Evolutionary conservation across 53 echinoderm and acorn worm genomes (phyloP).

Genomic region (Glandiceps talaboti): DNA sequence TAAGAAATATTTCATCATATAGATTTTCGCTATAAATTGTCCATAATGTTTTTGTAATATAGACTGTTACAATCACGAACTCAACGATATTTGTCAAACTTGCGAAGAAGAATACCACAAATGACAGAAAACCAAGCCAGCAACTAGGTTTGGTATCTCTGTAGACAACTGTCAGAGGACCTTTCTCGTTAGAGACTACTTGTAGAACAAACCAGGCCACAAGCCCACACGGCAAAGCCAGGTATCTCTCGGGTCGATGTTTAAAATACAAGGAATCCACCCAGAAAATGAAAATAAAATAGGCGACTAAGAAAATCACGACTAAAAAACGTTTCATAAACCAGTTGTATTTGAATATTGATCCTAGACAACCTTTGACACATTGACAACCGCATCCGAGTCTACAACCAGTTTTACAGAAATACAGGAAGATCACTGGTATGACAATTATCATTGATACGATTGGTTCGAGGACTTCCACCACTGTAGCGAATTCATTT

Average conservation of each 20-base stretch:
- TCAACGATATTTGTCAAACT: neutral
- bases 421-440: no score
- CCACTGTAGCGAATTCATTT: no score
- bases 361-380: no score
- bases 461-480: no score
- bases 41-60: neutral
- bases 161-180: neutral
- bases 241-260: neutral
- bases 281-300: neutral
- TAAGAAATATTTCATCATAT: no score
- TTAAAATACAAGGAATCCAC: neutral
- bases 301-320: neutral
- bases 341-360: neutral
- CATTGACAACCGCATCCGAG: no score
- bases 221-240: neutral
- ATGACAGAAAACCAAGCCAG: neutral
- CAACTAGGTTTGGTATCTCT: neutral
- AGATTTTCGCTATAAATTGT: neutral
- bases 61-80: neutral
- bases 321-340: neutral
- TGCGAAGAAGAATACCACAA: neutral
- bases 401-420: no score
- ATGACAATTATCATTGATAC: no score
- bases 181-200: neutral
- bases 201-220: neutral